Evolutionary conservation across 1,140 invertebrate genomes (phyloP), one percentile per base, ranked within the genome.

Genomic region (Vanessa atalanta): DNA sequence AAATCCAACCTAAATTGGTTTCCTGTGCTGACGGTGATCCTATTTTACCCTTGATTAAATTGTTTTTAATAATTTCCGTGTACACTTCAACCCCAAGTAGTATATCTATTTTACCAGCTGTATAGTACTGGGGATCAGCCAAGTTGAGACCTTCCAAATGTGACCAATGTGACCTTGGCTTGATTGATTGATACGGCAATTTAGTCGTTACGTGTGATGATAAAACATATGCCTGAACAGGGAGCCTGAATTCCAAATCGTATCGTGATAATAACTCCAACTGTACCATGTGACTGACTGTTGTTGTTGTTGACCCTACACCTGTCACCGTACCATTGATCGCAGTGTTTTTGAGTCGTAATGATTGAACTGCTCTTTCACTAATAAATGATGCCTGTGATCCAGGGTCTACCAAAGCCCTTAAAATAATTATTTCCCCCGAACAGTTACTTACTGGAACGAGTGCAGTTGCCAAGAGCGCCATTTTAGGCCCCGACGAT

Each of bases 331-430:
- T 50, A 50, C 48, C 48, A 50, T 50, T 50, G 48, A 50, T 50
- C 4, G 13, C 13, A 12, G 15, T 50, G 6, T n/a, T 53, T n/a
- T 53, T 53, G 15, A 53, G n/a, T 15, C 50, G 50, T 16, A 53
- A n/a, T n/a, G n/a, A n/a, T 53, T 53, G n/a, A n/a, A n/a, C 50
- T 7, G 50, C n/a, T n/a, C 50, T 53, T 53, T 53, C 50, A 53
- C 50, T 53, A n/a, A 53, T 53, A 6, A 53, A 53, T n/a, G 50
- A n/a, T 8, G 50, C 50, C n/a, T 53, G 50, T n/a, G 50, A 53
- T 15, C n/a, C 50, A 16, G 7, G 7, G 15, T 53, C 50, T n/a
- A 53, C 15, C n/a, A 20, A 53, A 16, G 50, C 50, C n/a, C 50
- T 14, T n/a, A 53, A n/a, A 16, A 53, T n/a, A n/a, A n/a, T 53